Base-by-base conservation (phyloP, 2,797 vertebrate species). In the Brachymystax lenok region DNA sequence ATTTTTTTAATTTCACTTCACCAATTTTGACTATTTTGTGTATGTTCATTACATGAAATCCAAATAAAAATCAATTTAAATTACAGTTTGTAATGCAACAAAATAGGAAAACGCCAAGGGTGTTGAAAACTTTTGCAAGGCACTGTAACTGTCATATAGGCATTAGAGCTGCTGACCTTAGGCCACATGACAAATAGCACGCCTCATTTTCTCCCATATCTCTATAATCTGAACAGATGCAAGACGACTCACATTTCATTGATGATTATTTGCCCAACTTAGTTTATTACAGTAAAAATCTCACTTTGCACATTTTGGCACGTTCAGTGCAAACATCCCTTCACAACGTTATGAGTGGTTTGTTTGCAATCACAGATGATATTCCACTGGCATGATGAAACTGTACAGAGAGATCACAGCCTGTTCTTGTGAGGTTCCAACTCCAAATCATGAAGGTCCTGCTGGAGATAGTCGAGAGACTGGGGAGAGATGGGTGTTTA, bases 81-180 rank as follows among this genome's bases (percentile, higher is more conserved):
- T 1, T 35, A 35, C 35, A 35, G 35, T 1, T 35, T 35, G 35
- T 35, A 35, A 35, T 7, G 33, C 33, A 35, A 35, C 33, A 35
- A 35, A 35, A 35, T 7, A 35, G 33, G 5, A 35, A 35, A 35
- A 35, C 33, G 5, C 5, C 5, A 35, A 35, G 33, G 33, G 33
- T 5, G 33, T 6, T 35, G 5, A 6, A 35, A 6, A 35, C 33
- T 35, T 35, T 35, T 35, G 33, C 5, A 35, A 35, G 6, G 6
- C 33, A 35, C 33, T 35, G 33, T 6, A 12, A 46, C 40, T 46
- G 10, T 46, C 74, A 54, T 30, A 51, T 27, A 2, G 17, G 63
- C 24, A 28, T 51, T 46, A 73, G n/a, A 30, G 30, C 14, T 24
- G 69, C 61, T 67, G 24, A 61, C 56, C 50, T 79, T 69, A 75